Conservation (phyloP, 1,140 invertebrate species). For the Dryas iulia region DNA sequence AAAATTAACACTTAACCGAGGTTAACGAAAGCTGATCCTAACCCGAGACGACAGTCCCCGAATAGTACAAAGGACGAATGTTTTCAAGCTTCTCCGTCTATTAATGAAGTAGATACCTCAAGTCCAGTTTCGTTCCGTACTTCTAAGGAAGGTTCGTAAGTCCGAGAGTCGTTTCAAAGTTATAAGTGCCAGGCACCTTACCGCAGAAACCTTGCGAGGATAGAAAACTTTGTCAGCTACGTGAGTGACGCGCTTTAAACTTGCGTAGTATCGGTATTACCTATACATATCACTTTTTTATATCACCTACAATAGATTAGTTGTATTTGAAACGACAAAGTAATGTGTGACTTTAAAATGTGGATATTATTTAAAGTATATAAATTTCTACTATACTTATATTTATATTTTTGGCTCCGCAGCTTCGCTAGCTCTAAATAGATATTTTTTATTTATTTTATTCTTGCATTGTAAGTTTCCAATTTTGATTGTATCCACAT, state of each 20-base stretch:
- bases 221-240: slow-evolving; percentile 25
- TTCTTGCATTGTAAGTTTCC: too few relatives aligned
- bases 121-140: slow-evolving; percentile 41
- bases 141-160: slow-evolving; percentile 32
- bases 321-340: too few relatives aligned
- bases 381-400: too few relatives aligned
- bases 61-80: slow-evolving; percentile 28
- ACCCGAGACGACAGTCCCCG: slow-evolving; percentile 9
- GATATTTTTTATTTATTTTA: too few relatives aligned
- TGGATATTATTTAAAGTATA: too few relatives aligned
- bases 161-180: slow-evolving; percentile 41
- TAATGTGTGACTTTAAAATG: too few relatives aligned
- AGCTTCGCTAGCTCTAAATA: too few relatives aligned
- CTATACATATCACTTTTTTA: background rate
- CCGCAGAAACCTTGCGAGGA: slow-evolving; percentile 14
- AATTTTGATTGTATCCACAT: too few relatives aligned
- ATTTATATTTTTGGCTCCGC: too few relatives aligned
- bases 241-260: slow-evolving; percentile 27
- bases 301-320: too few relatives aligned
- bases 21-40: slow-evolving; percentile 10
- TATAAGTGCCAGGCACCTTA: slow-evolving; percentile 25
- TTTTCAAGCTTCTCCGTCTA: slow-evolving; percentile 31
- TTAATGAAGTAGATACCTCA: slow-evolving; percentile 38
- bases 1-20: background rate
- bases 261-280: background rate